Base-by-base conservation (phyloP, 2,888 invertebrate species). In the Eristalis arbustorum region DNA sequence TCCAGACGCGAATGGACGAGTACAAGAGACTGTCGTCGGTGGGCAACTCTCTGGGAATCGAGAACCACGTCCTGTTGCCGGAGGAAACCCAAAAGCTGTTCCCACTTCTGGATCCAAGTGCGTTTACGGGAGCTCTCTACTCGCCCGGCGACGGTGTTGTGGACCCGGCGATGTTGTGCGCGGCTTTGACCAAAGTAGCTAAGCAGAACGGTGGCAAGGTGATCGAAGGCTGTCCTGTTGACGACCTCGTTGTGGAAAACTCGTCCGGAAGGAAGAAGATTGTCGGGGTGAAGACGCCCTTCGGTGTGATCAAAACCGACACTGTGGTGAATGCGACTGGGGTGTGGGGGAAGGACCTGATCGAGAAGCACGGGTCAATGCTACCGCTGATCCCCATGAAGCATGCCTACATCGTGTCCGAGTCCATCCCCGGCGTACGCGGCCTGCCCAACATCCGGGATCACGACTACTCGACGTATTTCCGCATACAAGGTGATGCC, bases 401-500 rank as follows among this genome's bases (percentile, higher is more conserved):
- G 90, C 98, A 98, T 91, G 96, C 98, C 0, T 98, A 98, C 90
- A 95, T 98, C 5, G 95, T 98, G 0, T 96, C 96, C 1, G 97
- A 98, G 84, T 94, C 95, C 0, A 96, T 98, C 14, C 95, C 96
- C 0, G 96, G 96, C 88, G 94, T 96, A 0, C 94, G 95, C 76
- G 95, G 95, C 63, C 92, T 96, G 81, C 98, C 98, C 0, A 98
- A 98, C 91, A 94, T 98, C 14, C 93, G 98, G 57, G 98, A 98
- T 92, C 97, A 98, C 89, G 98, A 98, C 91, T 95, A 95, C 8
- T 96, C 95, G 22, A 93, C 97, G 25, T 98, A 98, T 91, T 95
- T 98, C 88, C 95, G 97, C 90, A 94, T 97, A 2, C 97, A 97
- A 90, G 97, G 97, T 18, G 96, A 97, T 90, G 95, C 96, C 0